phyloP scores from a whole-genome alignment of 2,113 vertebrate species.

The Toxostoma redivivum region DNA sequence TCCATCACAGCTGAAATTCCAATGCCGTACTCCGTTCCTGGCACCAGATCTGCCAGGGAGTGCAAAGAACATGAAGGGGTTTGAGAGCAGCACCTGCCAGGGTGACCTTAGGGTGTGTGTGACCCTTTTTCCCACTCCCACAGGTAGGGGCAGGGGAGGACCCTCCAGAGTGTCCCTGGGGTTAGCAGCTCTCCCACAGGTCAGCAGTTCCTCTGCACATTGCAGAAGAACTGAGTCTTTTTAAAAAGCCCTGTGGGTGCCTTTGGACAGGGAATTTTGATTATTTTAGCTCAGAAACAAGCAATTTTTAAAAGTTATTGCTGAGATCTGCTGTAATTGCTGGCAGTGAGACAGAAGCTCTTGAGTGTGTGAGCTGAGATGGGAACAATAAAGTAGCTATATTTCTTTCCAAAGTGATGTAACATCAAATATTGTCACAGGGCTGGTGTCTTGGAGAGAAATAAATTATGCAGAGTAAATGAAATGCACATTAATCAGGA shows the following conservation, averaged over 20 bases:
- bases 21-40: constrained; percentile 94
- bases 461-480: constrained; percentile 64
- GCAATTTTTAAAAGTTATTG: constrained; percentile 25
- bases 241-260: background rate
- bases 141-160: fast-evolving
- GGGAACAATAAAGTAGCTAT: constrained; percentile 17
- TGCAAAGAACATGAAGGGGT: background rate
- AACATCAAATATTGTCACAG: constrained; percentile 59
- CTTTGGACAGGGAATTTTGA: background rate
- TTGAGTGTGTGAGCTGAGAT: background rate
- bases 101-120: background rate
- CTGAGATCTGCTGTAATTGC: constrained; percentile 54
- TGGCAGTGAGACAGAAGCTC: constrained; percentile 39
- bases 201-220: fast-evolving
- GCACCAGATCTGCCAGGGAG: constrained; percentile 81
- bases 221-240: background rate
- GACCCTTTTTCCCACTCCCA: background rate
- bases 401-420: constrained; percentile 52
- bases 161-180: background rate
- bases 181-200: background rate
- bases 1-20: constrained; percentile 89
- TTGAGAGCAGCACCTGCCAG: background rate
- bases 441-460: constrained; percentile 30
- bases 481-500: constrained; percentile 67
- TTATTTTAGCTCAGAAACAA: constrained; percentile 45